Percentiles rank a stretch among this genome's conserved stretches.
phyloP scores from a whole-genome alignment of 2,797 vertebrate species.

The Sternarchorhynchus goeldii region DNA sequence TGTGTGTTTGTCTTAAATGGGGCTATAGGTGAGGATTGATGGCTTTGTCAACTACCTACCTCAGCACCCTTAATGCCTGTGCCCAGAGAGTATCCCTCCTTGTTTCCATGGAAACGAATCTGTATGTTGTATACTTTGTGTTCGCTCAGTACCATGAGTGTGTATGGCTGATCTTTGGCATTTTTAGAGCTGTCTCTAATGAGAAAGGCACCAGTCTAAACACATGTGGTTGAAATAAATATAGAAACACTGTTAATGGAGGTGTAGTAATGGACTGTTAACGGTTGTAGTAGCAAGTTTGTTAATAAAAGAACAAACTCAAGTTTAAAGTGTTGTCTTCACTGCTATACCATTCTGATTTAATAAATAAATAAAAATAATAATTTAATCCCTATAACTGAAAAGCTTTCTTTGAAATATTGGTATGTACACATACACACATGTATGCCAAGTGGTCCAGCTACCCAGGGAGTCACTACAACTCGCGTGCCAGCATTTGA shows the following conservation, averaged over 20 bases:
- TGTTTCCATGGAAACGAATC: constrained; percentile 79
- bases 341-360: no score
- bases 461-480: no score
- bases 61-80: constrained; percentile 87
- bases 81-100: constrained; percentile 80
- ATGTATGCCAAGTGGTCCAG: no score
- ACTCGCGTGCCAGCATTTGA: no score
- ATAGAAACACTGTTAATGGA: not conserved
- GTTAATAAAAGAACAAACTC: no score
- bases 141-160: constrained; percentile 91
- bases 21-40: not conserved
- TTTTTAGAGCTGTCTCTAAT: constrained; percentile 89
- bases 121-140: constrained; percentile 94
- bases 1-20: not conserved
- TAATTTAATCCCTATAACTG: no score
- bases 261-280: no score
- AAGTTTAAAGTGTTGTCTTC: no score
- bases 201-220: constrained; percentile 88
- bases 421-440: not conserved
- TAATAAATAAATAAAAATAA: no score
- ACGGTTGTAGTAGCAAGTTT: not conserved
- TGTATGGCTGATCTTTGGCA: constrained; percentile 82
- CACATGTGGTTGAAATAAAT: not conserved
- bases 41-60: constrained; percentile 69
- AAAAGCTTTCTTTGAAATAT: not conserved